phyloP scores from a whole-genome alignment of 2,888 invertebrate genomes.

The Lymantria dispar region DNA sequence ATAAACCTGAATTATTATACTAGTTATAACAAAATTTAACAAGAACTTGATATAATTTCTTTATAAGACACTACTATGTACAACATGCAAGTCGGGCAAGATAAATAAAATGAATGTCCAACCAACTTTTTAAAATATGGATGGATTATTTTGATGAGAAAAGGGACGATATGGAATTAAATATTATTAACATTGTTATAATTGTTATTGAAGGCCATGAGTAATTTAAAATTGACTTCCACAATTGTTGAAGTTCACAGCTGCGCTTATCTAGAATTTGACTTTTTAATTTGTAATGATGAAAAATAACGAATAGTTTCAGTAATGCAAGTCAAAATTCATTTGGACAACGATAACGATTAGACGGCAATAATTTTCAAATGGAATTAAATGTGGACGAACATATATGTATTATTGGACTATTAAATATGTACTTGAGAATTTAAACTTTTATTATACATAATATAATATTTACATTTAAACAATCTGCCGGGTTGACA shows the following conservation, averaged over 20 bases:
- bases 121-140: conserved; percentile 59
- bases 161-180: conserved; percentile 63
- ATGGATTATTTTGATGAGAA: conserved; percentile 70
- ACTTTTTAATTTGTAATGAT: conserved; percentile 28
- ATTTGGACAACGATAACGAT: conserved; percentile 68
- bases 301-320: conserved; percentile 50
- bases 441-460: conserved; percentile 59
- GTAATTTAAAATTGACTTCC: conserved; percentile 58
- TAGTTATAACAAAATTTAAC: conserved; percentile 75
- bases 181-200: conserved; percentile 36
- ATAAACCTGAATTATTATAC: conserved; percentile 62
- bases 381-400: conserved; percentile 78
- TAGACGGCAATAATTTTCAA: conserved; percentile 74
- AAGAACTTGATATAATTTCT: conserved; percentile 65
- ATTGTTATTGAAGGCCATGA: conserved; percentile 53
- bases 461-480: conserved; percentile 66
- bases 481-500: conserved; percentile 54
- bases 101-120: conserved; percentile 70
- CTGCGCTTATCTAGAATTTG: conserved; percentile 23
- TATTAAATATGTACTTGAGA: conserved; percentile 59
- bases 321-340: conserved; percentile 54
- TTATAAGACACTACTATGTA: conserved; percentile 66
- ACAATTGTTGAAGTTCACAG: conserved; percentile 38
- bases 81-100: conserved; percentile 78
- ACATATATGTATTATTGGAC: conserved; percentile 73